Percentiles rank a stretch among this genome's conserved stretches.
Evolutionary conservation across 2,888 invertebrate genomes (phyloP).

Genomic region (Pherbina coryleti): DNA sequence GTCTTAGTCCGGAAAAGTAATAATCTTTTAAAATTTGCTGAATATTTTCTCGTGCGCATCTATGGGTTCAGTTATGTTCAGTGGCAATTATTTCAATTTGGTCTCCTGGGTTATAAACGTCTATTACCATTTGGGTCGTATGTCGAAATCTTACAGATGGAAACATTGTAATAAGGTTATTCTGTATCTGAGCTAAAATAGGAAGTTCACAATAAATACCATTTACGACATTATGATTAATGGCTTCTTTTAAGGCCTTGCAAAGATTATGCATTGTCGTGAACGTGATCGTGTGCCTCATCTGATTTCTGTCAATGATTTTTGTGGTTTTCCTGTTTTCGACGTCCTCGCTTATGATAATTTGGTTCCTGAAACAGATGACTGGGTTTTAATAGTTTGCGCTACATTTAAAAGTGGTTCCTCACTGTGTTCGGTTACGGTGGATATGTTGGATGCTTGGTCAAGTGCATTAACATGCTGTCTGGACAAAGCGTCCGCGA

Average conservation of each 20-base stretch:
- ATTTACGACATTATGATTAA: too few species aligned
- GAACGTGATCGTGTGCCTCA: not conserved
- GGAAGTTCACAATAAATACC: slow-evolving; percentile 20
- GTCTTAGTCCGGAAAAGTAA: not conserved
- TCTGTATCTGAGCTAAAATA: too few species aligned
- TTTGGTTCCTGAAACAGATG: too few species aligned
- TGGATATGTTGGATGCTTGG: not conserved
- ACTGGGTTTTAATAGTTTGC: not conserved
- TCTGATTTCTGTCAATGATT: not conserved
- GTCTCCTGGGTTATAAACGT: slow-evolving; percentile 24
- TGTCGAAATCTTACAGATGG: too few species aligned
- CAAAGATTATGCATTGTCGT: not conserved
- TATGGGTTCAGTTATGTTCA: too few species aligned
- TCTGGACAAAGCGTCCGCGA: slow-evolving; percentile 31
- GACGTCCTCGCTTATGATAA: slow-evolving; percentile 40
- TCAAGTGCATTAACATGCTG: slow-evolving; percentile 7
- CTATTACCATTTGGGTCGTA: not conserved
- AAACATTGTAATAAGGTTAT: too few species aligned
- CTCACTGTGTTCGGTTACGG: not conserved
- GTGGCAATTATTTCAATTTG: too few species aligned
- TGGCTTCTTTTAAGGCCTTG: not conserved
- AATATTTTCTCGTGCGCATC: too few species aligned
- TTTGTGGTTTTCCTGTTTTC: slow-evolving; percentile 21
- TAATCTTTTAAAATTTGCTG: not conserved
- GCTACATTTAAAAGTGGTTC: not conserved